These are phyloP conservation scores for Heliconius melpomene DNA, from an alignment of 1,140 invertebrate genomes.

Conservation along the genomic window DNA sequence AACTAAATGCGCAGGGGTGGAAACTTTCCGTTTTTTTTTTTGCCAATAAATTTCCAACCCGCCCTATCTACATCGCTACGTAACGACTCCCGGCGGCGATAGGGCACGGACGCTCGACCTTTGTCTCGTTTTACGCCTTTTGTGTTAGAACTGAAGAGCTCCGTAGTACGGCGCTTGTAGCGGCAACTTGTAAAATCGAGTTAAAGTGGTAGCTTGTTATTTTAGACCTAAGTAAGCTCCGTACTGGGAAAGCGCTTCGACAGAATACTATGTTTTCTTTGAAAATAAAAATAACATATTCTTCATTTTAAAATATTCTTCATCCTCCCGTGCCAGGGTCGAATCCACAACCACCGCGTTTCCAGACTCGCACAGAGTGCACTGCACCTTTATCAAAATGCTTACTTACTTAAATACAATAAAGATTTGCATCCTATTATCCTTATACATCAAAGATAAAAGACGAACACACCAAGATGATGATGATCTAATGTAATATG, in stretches of 20 bases:
- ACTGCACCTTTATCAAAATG: too few relatives aligned
- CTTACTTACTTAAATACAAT: neutral
- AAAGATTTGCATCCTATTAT: neutral
- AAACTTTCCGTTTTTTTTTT: constrained; percentile 4
- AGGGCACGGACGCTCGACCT: constrained; percentile 45
- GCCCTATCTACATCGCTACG: constrained; percentile 13
- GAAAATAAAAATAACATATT: too few relatives aligned
- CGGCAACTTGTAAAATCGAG: neutral
- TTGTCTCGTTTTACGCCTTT: constrained; percentile 36
- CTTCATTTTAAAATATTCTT: too few relatives aligned
- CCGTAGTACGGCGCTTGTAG: neutral
- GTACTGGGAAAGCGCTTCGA: neutral
- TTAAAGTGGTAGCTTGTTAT: neutral
- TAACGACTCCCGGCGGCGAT: constrained; percentile 32
- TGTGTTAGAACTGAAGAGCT: constrained; percentile 12
- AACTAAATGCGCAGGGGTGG: neutral
- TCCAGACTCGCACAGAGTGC: too few relatives aligned
- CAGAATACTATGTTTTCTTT: neutral
- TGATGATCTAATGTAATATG: too few relatives aligned
- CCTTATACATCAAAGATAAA: too few relatives aligned
- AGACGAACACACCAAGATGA: neutral
- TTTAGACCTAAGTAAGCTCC: neutral
- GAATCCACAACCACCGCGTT: too few relatives aligned
- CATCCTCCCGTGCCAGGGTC: too few relatives aligned
- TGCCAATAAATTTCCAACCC: neutral